These are phyloP conservation scores for Gymnarchus niloticus DNA, from an alignment of 2,113 vertebrate species.

Conservation along the genomic window DNA sequence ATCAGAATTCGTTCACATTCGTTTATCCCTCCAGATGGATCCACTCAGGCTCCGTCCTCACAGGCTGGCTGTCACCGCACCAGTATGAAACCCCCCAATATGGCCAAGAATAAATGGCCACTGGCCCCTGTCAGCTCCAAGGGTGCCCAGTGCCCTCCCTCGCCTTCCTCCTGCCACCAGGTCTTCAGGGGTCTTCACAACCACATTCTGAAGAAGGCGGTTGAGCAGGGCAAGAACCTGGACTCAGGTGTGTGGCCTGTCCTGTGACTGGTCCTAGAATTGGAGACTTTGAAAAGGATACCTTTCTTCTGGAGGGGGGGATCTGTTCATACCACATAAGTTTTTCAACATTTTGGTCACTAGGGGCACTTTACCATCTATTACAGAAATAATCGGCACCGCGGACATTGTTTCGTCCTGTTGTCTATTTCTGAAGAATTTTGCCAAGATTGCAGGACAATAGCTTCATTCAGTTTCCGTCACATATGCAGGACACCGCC, in stretches of 20 bases:
- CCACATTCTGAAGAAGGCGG: constrained; percentile 55
- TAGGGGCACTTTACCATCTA: too few relatives aligned
- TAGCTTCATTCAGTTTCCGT: too few relatives aligned
- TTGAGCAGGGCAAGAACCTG: constrained; percentile 60
- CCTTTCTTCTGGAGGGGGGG: not conserved
- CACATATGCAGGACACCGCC: too few relatives aligned
- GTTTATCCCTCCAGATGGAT: constrained; percentile 40
- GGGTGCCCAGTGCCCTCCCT: constrained; percentile 46
- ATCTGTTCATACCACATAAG: not conserved
- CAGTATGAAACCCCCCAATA: constrained; percentile 54
- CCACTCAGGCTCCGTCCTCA: constrained; percentile 48
- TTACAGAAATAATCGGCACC: too few relatives aligned
- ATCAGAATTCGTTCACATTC: too few relatives aligned
- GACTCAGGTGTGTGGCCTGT: constrained; percentile 57
- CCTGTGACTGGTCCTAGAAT: not conserved
- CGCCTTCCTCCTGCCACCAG: constrained; percentile 49
- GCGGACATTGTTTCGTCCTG: too few relatives aligned
- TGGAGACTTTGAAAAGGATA: not conserved
- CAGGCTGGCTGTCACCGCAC: constrained; percentile 52
- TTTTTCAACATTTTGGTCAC: too few relatives aligned
- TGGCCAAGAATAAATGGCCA: constrained; percentile 54
- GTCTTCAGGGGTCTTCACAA: constrained; percentile 58
- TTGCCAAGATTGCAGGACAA: too few relatives aligned
- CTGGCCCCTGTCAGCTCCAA: constrained; percentile 56
- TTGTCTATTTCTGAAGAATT: too few relatives aligned